Percentiles rank a stretch among this genome's conserved stretches.
These are phyloP conservation scores for Coecobrya sp. DNA, from an alignment of 2,888 invertebrate genomes.

Conservation along the genomic window DNA sequence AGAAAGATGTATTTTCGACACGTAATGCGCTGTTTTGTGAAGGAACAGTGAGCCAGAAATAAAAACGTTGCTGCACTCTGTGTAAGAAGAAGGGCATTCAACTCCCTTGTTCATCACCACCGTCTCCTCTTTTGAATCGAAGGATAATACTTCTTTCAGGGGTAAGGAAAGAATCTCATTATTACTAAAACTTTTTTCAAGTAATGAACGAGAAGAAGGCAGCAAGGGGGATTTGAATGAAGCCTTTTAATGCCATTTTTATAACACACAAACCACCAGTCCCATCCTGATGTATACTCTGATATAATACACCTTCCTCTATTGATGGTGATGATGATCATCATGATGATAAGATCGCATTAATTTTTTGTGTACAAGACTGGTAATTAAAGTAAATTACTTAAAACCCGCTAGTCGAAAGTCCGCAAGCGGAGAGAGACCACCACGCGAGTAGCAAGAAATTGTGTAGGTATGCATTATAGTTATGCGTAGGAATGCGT, in stretches of 20 bases:
- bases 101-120: slow-evolving; percentile 42
- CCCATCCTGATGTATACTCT: too few species aligned
- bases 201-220: slow-evolving; percentile 32
- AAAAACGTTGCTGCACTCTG: slow-evolving; percentile 67
- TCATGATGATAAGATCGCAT: slow-evolving; percentile 55
- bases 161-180: slow-evolving; percentile 76
- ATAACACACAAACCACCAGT: neutral
- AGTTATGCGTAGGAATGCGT: too few species aligned
- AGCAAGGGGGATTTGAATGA: slow-evolving; percentile 10
- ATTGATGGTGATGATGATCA: slow-evolving; percentile 32
- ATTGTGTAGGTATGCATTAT: too few species aligned
- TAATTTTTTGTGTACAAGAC: slow-evolving; percentile 52
- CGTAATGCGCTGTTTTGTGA: slow-evolving; percentile 58
- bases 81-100: slow-evolving; percentile 77
- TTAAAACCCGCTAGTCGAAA: slow-evolving; percentile 56
- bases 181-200: slow-evolving; percentile 34
- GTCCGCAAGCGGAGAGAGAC: slow-evolving; percentile 32
- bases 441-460: neutral
- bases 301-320: slow-evolving; percentile 2
- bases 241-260: slow-evolving; percentile 33
- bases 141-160: slow-evolving; percentile 52
- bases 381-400: slow-evolving; percentile 87
- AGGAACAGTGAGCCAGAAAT: slow-evolving; percentile 80
- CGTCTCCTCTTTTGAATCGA: slow-evolving; percentile 64
- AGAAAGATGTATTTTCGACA: slow-evolving; percentile 41